Evolutionary conservation across 2,888 invertebrate genomes (phyloP).

Genomic region (Synanthedon vespiformis): DNA sequence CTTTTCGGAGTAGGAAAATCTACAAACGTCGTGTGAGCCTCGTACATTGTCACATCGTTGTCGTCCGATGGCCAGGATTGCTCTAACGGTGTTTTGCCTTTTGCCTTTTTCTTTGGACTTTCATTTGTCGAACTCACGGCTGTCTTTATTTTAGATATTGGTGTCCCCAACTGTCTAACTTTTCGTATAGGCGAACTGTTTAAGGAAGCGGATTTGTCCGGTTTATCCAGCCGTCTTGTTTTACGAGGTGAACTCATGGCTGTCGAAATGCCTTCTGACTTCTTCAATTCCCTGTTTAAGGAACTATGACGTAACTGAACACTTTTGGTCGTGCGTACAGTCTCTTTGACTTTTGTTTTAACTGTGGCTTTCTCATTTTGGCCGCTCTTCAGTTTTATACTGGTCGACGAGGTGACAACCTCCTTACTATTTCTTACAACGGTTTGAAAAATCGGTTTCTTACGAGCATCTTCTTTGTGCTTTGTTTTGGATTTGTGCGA

Average conservation of each 20-base stretch:
- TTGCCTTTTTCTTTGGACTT: constrained; percentile 50
- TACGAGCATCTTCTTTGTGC: constrained; percentile 36
- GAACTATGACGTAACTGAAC: constrained; percentile 55
- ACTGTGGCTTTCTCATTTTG: constrained; percentile 45
- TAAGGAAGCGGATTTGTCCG: constrained; percentile 53
- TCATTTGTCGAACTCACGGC: constrained; percentile 47
- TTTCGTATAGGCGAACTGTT: constrained; percentile 64
- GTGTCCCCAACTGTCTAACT: constrained; percentile 50
- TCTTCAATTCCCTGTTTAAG: constrained; percentile 45
- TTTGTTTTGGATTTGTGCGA: constrained; percentile 34
- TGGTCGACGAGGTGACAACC: constrained; percentile 39
- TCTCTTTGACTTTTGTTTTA: constrained; percentile 32
- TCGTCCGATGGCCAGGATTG: constrained; percentile 40
- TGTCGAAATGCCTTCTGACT: constrained; percentile 43
- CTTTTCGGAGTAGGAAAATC: constrained; percentile 46
- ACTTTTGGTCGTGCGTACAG: constrained; percentile 44
- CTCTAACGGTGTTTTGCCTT: constrained; percentile 35
- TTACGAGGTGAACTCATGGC: constrained; percentile 58
- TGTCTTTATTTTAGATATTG: constrained; percentile 35
- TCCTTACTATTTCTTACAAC: constrained; percentile 53
- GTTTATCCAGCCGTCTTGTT: constrained; percentile 56
- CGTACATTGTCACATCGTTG: constrained; percentile 62
- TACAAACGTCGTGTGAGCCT: constrained; percentile 52
- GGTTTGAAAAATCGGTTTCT: constrained; percentile 60
- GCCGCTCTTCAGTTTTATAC: constrained; percentile 23